Evolutionary conservation across 1,140 invertebrate genomes (phyloP).

Genomic region (Hypsibius dujardini): DNA sequence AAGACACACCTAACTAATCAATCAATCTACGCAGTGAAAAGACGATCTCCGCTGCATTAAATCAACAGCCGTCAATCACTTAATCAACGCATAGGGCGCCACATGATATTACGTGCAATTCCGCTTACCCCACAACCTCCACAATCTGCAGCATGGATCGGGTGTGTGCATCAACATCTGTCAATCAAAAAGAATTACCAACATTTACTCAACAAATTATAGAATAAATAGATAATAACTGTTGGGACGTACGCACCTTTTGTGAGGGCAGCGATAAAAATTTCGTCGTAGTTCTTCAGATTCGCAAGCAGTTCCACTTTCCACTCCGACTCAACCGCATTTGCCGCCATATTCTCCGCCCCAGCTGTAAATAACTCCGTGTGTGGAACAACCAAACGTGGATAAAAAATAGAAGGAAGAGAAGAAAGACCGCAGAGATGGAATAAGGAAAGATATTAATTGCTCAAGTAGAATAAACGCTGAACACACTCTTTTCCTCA

Average conservation of each 20-base stretch:
- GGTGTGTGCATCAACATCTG: neutral
- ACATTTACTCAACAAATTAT: neutral
- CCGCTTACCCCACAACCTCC: neutral
- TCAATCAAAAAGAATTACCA: neutral
- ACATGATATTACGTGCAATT: neutral
- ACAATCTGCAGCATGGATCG: neutral
- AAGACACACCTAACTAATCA: too few relatives aligned
- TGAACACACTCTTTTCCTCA: too few relatives aligned
- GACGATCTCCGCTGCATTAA: too few relatives aligned
- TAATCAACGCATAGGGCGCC: too few relatives aligned
- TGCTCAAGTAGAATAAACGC: too few relatives aligned
- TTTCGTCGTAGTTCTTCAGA: constrained; percentile 1
- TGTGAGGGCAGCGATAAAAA: neutral
- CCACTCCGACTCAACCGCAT: neutral
- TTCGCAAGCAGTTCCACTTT: neutral
- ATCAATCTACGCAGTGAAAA: too few relatives aligned
- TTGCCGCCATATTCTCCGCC: neutral
- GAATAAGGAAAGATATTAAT: too few relatives aligned
- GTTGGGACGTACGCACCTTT: neutral
- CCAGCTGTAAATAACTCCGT: too few relatives aligned
- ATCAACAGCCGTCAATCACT: too few relatives aligned
- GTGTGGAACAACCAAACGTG: too few relatives aligned
- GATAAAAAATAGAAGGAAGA: too few relatives aligned
- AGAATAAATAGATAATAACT: neutral
- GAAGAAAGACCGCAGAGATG: too few relatives aligned